Evolutionary conservation across 2,113 vertebrate species (phyloP).

Genomic region (Ailuropoda melanoleuca): DNA sequence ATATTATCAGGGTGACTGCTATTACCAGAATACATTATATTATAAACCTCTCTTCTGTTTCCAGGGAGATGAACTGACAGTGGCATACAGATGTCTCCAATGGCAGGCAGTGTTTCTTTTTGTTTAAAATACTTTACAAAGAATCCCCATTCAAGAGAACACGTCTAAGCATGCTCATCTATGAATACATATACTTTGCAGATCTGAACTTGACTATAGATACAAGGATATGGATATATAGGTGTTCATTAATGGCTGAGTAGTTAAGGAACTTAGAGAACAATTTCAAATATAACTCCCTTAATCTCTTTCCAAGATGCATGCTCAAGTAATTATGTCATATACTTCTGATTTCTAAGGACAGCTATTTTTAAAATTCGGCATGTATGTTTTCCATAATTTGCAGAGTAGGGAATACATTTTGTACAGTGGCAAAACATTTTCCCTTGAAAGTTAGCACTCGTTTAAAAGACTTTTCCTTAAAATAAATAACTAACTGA

Average conservation of each 20-base stretch:
- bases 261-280: neutral
- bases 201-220: neutral
- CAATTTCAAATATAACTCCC: constrained; percentile 6
- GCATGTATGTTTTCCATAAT: neutral
- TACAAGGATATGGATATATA: neutral
- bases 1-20: neutral
- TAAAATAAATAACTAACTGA: constrained; percentile 11
- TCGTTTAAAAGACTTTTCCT: neutral
- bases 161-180: constrained; percentile 10
- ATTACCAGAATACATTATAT: neutral
- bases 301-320: neutral
- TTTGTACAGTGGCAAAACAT: neutral
- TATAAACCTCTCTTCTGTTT: constrained; percentile 51
- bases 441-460: neutral
- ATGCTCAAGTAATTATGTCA: neutral
- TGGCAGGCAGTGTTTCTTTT: neutral
- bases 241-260: neutral
- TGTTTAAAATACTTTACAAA: constrained; percentile 48
- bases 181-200: neutral
- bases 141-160: neutral
- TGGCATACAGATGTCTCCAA: neutral
- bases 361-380: neutral
- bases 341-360: neutral
- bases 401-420: neutral
- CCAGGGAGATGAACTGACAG: constrained; percentile 51